Base-by-base conservation (phyloP, 2,113 vertebrate species). In the Calypte anna region DNA sequence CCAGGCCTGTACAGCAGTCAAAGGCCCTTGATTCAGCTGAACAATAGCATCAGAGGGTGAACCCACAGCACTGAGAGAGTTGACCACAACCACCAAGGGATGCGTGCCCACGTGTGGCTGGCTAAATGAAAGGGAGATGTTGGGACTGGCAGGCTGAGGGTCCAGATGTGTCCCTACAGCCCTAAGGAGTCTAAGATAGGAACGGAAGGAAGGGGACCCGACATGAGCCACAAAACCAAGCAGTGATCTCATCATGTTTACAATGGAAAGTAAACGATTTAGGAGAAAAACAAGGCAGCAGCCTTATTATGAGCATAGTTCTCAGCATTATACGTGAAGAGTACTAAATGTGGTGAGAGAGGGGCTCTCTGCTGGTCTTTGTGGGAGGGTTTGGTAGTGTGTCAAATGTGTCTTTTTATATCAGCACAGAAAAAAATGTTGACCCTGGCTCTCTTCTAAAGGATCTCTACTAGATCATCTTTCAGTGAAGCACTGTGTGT, bases 191-290 rank as follows among this genome's bases (percentile, higher is more conserved):
- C 88, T 73, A 44, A 86, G 50, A 74, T 50, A 86, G 73, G 67
- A 78, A 80, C 10, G 62, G 92, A 94, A 96, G 82, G 85, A 96
- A 94, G 67, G 91, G 66, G 21, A 87, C 55, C 30, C 9, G 0
- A 74, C 0, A 0, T 4, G 38, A 95, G 27, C 95, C 93, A 67
- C 95, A 96, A 96, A 96, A 87, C 74, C 91, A 94, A 74, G 46
- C 70, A 2, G 23, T 96, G 88, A 97, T 86, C 24, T 95, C 92
- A 93, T 38, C 2, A 0, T 75, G 80, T 82, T 93, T 94, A 72
- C 14, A 73, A 61, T 38, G 62, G 44, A 84, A 84, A 93, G 30
- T 22, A 53, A 78, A 68, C 25, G 30, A 59, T 73, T 94, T 76
- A 54, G 72, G 50, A 76, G 28, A 57, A 92, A 94, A 94, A 73